Conservation (phyloP, 92 coral and sea anemone species). For the Chrysogorgia sp. region DNA sequence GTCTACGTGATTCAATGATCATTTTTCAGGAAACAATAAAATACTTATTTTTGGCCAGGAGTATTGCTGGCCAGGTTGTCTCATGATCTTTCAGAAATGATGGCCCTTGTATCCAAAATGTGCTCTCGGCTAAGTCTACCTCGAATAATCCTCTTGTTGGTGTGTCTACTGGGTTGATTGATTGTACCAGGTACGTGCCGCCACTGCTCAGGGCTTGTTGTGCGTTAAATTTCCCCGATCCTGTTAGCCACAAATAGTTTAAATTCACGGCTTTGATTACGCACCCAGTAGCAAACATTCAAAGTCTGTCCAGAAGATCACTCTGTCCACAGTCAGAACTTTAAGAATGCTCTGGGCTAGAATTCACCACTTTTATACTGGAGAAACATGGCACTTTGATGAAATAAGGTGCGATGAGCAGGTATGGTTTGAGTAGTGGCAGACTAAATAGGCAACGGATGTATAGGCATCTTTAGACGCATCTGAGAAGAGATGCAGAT, state of each 20-base stretch:
- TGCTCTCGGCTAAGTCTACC: conserved; percentile 31
- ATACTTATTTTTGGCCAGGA: too few relatives aligned
- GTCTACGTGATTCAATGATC: too few relatives aligned
- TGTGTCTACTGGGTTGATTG: conserved; percentile 34
- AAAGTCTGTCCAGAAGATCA: conserved; percentile 54
- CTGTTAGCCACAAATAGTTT: conserved; percentile 56
- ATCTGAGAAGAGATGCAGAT: conserved; percentile 30
- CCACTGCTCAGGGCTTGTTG: conserved; percentile 49
- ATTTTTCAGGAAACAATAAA: too few relatives aligned
- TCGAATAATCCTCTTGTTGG: conserved; percentile 47
- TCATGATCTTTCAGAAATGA: conserved; percentile 32
- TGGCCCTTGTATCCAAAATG: conserved; percentile 54
- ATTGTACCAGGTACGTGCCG: conserved; percentile 33
- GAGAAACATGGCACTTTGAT: conserved; percentile 51
- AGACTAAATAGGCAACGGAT: conserved; percentile 37
- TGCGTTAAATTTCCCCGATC: conserved; percentile 54
- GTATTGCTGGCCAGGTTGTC: conserved; percentile 51
- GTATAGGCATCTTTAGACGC: conserved; percentile 40
- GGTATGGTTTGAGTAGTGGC: conserved; percentile 45
- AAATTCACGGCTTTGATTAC: conserved; percentile 48
- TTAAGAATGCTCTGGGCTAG: conserved; percentile 40
- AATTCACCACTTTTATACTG: conserved; percentile 31
- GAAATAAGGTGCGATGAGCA: conserved; percentile 42
- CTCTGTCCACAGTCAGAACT: conserved; percentile 34
- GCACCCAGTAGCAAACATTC: conserved; percentile 66